Evolutionary conservation across 1,140 invertebrate genomes (phyloP).

Genomic region (Psilanteris sp.): DNA sequence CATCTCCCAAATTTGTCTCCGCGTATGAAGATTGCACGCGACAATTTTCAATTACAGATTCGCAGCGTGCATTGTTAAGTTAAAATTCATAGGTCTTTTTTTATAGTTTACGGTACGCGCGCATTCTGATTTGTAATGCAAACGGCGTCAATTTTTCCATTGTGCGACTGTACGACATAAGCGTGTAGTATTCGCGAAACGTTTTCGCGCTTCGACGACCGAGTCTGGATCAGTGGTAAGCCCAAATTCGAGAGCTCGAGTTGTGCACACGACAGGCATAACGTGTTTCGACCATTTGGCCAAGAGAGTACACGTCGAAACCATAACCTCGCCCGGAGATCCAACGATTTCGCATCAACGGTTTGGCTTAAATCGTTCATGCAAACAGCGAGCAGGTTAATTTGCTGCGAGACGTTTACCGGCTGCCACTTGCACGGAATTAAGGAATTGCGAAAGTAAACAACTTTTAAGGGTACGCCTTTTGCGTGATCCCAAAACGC

Average conservation of each 20-base stretch:
- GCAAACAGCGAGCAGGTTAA: constrained; percentile 66
- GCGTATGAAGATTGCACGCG: too few relatives aligned
- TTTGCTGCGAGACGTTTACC: constrained; percentile 61
- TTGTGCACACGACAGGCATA: constrained; percentile 64
- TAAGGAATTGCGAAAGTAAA: constrained; percentile 62
- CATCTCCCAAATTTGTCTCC: too few relatives aligned
- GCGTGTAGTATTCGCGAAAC: constrained; percentile 27
- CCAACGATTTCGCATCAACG: constrained; percentile 66
- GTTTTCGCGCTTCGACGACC: constrained; percentile 59
- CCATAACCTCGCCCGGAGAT: constrained; percentile 64
- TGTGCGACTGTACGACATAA: constrained; percentile 38
- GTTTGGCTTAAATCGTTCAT: constrained; percentile 64
- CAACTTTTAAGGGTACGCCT: constrained; percentile 44
- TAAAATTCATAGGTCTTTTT: constrained; percentile 31
- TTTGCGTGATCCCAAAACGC: constrained; percentile 20
- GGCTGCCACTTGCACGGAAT: constrained; percentile 60
- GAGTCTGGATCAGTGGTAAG: constrained; percentile 52
- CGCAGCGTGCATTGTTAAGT: too few relatives aligned
- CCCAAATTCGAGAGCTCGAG: constrained; percentile 61
- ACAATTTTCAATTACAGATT: too few relatives aligned
- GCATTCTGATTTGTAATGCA: constrained; percentile 47
- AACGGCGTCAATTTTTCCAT: constrained; percentile 54
- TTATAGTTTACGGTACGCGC: constrained; percentile 1
- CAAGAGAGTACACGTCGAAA: constrained; percentile 67
- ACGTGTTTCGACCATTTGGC: constrained; percentile 66